Evolutionary conservation across 1,140 invertebrate species (phyloP), one percentile per base, ranked within the genome.

Genomic region (Thrips palmi): DNA sequence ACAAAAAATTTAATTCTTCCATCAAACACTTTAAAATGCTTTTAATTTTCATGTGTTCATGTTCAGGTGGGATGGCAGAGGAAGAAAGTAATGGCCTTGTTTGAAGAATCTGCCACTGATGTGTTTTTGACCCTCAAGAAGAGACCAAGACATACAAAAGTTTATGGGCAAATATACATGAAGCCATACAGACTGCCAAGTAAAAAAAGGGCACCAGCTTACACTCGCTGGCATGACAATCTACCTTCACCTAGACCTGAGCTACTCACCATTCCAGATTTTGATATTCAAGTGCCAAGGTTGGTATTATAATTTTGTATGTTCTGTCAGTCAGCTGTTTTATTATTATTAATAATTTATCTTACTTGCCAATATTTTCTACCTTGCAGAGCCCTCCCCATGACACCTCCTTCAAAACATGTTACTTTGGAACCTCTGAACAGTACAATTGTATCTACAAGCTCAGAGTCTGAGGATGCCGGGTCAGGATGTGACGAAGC

Each of bases 81-180:
- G 24, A 80, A 81, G 50, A 80, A 80, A 47, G 71, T 88, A n/a
- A 65, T 83, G 30, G 62, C 70, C 40, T 60, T 80, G 15, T 68
- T 87, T 48, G 70, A 74, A 45, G 81, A 85, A 48, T 77, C 75
- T 42, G 70, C 77, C 3, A 73, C 77, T 12, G 82, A 88, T 54
- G 71, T 87, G 40, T 65, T 82, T 19, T 56, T 89, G 20, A 83
- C 84, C 0, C 53, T 88, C 8, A 89, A 88, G 57, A 83, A 86
- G 52, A 59, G 81, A 5, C 85, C 85, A 1, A 65, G 74, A 29
- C 83, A 87, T 48, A 77, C 76, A 2, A 84, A 79, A 58, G 74
- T 81, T 33, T 81, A 79, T 49, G 79, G 79, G 2, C 78, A 82
- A 49, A 77, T 83, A 50, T 80, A 80, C 45, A 77, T 80, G 57